A percentile compares a stretch with the other conserved stretches of the same genome.
Evolutionary conservation across 2,888 invertebrate species (phyloP).

Genomic region (Operophtera brumata): DNA sequence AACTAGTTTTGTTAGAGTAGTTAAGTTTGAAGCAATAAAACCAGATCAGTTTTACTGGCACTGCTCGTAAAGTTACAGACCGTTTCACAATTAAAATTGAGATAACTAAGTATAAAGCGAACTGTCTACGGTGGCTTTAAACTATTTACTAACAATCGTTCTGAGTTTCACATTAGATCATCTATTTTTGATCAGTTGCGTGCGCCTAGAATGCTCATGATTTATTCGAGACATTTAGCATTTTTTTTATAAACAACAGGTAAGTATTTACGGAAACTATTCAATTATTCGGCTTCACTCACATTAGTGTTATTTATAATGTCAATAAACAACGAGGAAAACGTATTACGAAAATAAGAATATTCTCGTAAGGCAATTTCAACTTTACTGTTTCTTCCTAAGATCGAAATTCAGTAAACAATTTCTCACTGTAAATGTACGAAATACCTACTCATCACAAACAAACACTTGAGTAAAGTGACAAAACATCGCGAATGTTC

Average conservation of each 20-base stretch:
- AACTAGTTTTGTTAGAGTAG: neutral
- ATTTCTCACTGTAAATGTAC: neutral
- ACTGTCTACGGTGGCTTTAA: neutral
- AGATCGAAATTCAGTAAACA: neutral
- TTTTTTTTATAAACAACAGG: neutral
- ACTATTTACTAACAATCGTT: neutral
- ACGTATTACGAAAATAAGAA: neutral
- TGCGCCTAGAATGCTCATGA: no score
- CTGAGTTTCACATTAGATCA: no score
- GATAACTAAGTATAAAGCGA: neutral
- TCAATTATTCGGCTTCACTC: constrained; percentile 9
- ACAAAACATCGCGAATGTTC: constrained; percentile 15
- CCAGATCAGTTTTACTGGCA: neutral
- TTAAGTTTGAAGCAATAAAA: neutral
- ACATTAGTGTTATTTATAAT: constrained; percentile 12
- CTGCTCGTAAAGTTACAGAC: neutral
- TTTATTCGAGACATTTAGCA: neutral
- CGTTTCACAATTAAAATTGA: neutral
- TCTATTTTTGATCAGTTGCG: no score
- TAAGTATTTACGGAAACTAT: constrained; percentile 1
- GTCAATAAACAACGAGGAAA: constrained; percentile 13
- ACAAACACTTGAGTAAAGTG: constrained; percentile 17
- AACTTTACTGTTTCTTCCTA: neutral
- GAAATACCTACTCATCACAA: constrained; percentile 12
- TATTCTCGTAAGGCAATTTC: neutral